These are phyloP conservation scores for Ellobius talpinus DNA, from an alignment of 2,113 vertebrate species.

Conservation along the genomic window DNA sequence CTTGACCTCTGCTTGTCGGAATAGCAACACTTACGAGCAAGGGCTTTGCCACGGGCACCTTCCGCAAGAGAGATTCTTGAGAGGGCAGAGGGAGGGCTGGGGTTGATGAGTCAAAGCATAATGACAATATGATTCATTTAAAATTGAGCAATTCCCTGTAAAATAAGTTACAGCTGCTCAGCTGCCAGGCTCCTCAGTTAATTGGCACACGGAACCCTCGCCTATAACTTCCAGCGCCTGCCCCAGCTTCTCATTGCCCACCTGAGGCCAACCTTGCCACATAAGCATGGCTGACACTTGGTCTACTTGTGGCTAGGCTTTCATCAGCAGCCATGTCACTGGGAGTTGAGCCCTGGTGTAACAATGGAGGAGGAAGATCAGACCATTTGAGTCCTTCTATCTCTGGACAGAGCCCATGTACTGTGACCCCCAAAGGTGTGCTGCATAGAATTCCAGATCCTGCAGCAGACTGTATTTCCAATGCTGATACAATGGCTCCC, in stretches of 20 bases:
- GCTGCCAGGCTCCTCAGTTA: conserved; percentile 57
- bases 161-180: conserved; percentile 19
- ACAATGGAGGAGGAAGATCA: not conserved
- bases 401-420: not conserved
- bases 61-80: conserved; percentile 2
- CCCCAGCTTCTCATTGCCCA: conserved; percentile 29
- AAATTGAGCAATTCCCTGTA: conserved; percentile 55
- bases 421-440: not conserved
- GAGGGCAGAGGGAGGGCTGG: not conserved
- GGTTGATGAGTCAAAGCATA: conserved; percentile 52
- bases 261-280: fast-evolving
- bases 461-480: not conserved
- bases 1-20: not conserved
- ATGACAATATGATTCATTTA: conserved; percentile 35
- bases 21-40: not conserved
- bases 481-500: fast-evolving
- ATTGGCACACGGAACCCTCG: conserved; percentile 54
- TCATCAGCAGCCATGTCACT: fast-evolving
- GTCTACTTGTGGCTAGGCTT: not conserved
- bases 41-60: not conserved
- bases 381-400: not conserved
- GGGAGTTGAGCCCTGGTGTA: fast-evolving
- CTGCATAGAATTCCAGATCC: not conserved
- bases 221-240: not conserved
- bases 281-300: fast-evolving